A percentile compares a stretch with the other conserved stretches of the same genome.
Evolutionary conservation across 1,140 invertebrate genomes (phyloP).

Genomic region (Galendromus occidentalis): DNA sequence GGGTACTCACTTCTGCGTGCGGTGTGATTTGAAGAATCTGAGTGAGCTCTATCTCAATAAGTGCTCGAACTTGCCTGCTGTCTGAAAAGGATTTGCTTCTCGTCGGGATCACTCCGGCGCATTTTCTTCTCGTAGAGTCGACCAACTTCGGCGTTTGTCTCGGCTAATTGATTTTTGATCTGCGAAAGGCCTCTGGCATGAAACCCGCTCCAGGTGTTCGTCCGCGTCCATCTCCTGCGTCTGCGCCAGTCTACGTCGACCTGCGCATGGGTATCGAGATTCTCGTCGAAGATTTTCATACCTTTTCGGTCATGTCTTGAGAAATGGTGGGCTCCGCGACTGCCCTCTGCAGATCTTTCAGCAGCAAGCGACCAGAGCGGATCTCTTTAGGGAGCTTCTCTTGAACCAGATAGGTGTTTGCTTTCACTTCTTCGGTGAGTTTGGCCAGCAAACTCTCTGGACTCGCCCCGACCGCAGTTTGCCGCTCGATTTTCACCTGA

Average conservation of each 20-base stretch:
- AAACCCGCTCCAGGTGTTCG: too few species aligned
- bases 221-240: too few species aligned
- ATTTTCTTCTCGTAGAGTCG: conserved; percentile 33
- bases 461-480: conserved; percentile 34
- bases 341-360: conserved; percentile 45
- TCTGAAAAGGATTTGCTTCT: conserved; percentile 56
- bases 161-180: conserved; percentile 11
- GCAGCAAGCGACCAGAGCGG: conserved; percentile 36
- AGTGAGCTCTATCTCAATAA: neutral
- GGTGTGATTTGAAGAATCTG: too few species aligned
- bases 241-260: too few species aligned
- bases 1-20: too few species aligned
- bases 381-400: conserved; percentile 58
- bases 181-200: neutral
- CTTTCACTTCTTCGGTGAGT: conserved; percentile 51
- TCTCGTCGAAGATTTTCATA: too few species aligned
- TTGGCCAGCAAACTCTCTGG: conserved; percentile 38
- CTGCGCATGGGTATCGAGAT: too few species aligned
- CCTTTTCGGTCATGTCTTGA: conserved; percentile 41
- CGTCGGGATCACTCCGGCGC: conserved; percentile 34
- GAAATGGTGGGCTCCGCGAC: conserved; percentile 42
- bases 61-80: conserved; percentile 39
- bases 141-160: conserved; percentile 45
- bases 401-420: conserved; percentile 49
- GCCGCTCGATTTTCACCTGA: conserved; percentile 34